Base-by-base conservation (phyloP, 2,888 invertebrate species). In the Galeopsomyia nigrocyanea region DNA sequence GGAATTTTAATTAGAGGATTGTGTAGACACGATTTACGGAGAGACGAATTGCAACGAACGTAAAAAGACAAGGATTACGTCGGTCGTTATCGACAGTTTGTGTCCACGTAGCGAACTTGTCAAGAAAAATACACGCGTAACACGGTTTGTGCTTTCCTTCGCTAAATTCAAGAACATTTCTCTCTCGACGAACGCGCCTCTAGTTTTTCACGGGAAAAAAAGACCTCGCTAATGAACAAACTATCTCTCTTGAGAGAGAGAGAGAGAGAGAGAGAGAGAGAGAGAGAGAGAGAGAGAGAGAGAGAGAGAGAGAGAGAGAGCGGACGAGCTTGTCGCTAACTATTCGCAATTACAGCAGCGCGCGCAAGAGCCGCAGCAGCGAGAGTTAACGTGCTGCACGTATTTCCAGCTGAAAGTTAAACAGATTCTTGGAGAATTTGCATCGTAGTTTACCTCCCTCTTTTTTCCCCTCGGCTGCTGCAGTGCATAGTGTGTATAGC, bases 181-280 rank as follows among this genome's bases (percentile, higher is more conserved):
- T 31, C 31, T 31, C 7, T 31, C 31, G 3, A 3, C 7, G n/a
- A 26, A 26, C 39, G 39, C 39, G 39, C 10, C 39, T 39, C 39
- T 10, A 39, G 7, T 39, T 39, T 10, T 39, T 73, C 55, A 56
- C 77, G 71, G 75, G 76, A 74, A 79, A 75, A 77, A 82, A 81
- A 81, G 7, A 80, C 80, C 19, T 78, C 79, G 79, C 78, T 82
- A 82, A 82, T 81, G 81, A 82, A 83, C 80, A 79, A 82, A 81
- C 80, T 82, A 81, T 80, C 79, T 80, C 79, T 26, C 26, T n/a
- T n/a, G n/a, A n/a, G n/a, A n/a, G n/a, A n/a, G n/a, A n/a, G n/a
- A n/a, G n/a, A n/a, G n/a, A n/a, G n/a, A n/a, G n/a, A n/a, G n/a
- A n/a, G n/a, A n/a, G n/a, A n/a, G n/a, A n/a, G n/a, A n/a, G n/a